phyloP scores from a whole-genome alignment of 2,797 vertebrate species.

The Notoglanidium macrostoma region DNA sequence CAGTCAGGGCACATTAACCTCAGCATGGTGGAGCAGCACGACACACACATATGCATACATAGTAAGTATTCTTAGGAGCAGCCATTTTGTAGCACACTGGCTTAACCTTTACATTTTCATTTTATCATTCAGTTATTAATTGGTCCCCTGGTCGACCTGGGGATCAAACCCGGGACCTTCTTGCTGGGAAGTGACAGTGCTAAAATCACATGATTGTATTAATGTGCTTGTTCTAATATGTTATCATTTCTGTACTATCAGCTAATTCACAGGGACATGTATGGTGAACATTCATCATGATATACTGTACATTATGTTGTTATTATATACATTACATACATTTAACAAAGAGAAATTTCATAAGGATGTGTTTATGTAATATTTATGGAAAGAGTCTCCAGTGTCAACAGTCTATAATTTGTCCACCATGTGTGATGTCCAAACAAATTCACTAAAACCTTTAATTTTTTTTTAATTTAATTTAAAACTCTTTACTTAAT shows the following conservation, averaged over 20 bases:
- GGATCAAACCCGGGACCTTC: too few species aligned
- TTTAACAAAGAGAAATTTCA: background rate
- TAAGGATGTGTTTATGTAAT: background rate
- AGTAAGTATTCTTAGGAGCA: background rate
- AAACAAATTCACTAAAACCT: background rate
- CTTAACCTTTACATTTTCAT: background rate
- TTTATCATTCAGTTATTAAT: background rate
- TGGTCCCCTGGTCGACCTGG: too few species aligned
- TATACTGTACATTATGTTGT: too few species aligned
- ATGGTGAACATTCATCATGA: background rate
- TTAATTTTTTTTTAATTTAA: background rate
- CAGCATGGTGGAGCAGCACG: constrained; percentile 37
- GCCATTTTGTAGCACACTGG: background rate
- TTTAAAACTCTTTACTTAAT: background rate
- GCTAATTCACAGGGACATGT: background rate
- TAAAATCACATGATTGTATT: background rate
- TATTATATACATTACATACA: background rate
- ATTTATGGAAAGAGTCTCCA: background rate
- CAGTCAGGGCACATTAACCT: constrained; percentile 56
- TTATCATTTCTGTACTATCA: background rate
- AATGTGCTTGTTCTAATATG: background rate
- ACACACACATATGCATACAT: background rate
- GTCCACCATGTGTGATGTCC: background rate
- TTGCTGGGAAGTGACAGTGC: too few species aligned
- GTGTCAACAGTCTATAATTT: background rate